Percentiles rank a stretch among this genome's conserved stretches.
These are phyloP conservation scores for Myotis vivesi DNA, from an alignment of 2,797 vertebrate species.

Conservation along the genomic window DNA sequence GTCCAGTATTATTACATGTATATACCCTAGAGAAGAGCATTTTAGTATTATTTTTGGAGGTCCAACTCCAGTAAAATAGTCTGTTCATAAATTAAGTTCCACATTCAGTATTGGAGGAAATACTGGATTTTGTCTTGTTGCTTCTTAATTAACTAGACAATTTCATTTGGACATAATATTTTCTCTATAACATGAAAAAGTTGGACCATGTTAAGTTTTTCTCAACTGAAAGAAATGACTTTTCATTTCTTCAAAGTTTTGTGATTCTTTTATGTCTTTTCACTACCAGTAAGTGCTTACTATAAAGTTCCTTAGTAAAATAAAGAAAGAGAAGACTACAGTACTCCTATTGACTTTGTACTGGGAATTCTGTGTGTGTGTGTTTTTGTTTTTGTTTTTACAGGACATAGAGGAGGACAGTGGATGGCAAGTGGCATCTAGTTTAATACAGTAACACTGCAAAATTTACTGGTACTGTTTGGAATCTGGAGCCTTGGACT, in stretches of 20 bases:
- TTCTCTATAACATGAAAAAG: conserved; percentile 15
- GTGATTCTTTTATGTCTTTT: conserved; percentile 18
- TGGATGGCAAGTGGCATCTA: neutral
- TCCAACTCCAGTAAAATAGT: neutral
- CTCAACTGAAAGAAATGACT: neutral
- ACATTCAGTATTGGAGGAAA: conserved; percentile 43
- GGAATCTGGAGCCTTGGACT: neutral
- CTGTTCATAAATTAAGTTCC: neutral
- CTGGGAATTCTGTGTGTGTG: neutral
- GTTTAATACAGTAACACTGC: neutral
- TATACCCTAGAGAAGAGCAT: neutral
- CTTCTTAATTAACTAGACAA: conserved; percentile 32
- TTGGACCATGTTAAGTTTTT: neutral
- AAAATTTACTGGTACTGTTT: conserved; percentile 28
- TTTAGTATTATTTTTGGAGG: neutral
- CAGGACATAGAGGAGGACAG: neutral
- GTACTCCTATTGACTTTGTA: neutral
- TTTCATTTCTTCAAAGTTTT: conserved; percentile 51
- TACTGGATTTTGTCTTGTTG: neutral
- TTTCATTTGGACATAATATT: conserved; percentile 20
- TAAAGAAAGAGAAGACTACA: conserved; percentile 18
- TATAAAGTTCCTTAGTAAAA: conserved; percentile 38
- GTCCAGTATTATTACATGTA: conserved; percentile 18
- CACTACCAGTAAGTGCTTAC: neutral
- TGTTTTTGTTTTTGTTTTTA: neutral